Evolutionary conservation across 2,113 vertebrate genomes (phyloP).

Genomic region (Sander lucioperca): DNA sequence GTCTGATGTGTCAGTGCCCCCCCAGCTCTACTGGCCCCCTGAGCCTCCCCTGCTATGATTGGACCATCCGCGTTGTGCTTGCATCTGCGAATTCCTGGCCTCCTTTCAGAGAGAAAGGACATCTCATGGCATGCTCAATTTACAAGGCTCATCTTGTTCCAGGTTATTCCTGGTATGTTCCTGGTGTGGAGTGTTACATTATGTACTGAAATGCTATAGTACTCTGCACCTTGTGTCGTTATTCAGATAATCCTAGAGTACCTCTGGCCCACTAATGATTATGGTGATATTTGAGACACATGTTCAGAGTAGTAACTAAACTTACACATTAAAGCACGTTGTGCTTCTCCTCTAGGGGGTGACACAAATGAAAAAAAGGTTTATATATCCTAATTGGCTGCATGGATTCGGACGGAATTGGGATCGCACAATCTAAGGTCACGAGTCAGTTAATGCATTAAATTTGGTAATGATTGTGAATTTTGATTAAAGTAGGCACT

Average conservation of each 20-base stretch:
- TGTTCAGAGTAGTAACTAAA: no score
- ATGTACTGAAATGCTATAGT: neutral
- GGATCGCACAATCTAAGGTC: no score
- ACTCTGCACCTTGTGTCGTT: neutral
- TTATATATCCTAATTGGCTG: no score
- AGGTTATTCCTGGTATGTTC: conserved; percentile 48
- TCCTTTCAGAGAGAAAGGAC: conserved; percentile 34
- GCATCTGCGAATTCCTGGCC: conserved; percentile 30
- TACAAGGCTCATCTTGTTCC: conserved; percentile 31
- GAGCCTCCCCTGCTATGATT: conserved; percentile 1
- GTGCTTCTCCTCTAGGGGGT: no score
- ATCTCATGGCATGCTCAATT: conserved; percentile 22
- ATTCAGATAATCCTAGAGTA: neutral
- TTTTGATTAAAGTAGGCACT: no score
- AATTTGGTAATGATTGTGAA: no score
- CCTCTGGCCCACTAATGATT: neutral
- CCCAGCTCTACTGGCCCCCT: neutral
- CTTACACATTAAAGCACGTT: no score
- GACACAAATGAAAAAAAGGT: no score
- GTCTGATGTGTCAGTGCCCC: neutral
- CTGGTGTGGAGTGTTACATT: neutral
- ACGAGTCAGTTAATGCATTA: no score
- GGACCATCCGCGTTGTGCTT: conserved; percentile 13
- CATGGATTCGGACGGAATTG: no score
- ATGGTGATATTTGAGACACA: neutral